Evolutionary conservation across 2,888 invertebrate species (phyloP).

Genomic region (Clistopyga incitator): DNA sequence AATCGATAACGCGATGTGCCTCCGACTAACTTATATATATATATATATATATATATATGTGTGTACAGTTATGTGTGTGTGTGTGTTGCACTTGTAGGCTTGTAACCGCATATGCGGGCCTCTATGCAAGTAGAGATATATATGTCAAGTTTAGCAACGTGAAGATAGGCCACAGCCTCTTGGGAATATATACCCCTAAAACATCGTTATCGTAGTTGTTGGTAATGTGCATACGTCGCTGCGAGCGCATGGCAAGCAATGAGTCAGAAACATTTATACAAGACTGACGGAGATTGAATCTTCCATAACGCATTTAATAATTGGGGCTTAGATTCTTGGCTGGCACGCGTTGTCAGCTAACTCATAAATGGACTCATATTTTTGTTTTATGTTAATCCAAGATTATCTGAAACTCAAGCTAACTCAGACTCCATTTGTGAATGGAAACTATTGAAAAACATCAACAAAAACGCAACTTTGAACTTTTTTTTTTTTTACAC

Average conservation of each 20-base stretch:
- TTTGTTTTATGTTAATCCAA: no score
- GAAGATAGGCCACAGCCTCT: neutral
- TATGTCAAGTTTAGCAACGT: slow-evolving; percentile 3
- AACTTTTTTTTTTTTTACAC: no score
- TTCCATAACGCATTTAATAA: neutral
- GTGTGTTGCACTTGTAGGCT: slow-evolving; percentile 8
- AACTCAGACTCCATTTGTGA: no score
- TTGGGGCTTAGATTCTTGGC: no score
- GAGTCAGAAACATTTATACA: neutral
- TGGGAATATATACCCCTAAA: neutral
- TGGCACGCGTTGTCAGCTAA: no score
- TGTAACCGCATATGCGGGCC: slow-evolving; percentile 7
- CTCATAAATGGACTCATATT: no score
- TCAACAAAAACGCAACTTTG: no score
- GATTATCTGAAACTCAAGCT: no score
- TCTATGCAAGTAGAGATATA: neutral
- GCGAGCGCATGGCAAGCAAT: neutral
- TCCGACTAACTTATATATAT: neutral
- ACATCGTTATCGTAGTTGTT: neutral
- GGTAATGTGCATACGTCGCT: neutral
- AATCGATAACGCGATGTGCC: slow-evolving; percentile 57
- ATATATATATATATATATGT: neutral
- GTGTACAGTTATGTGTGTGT: no score
- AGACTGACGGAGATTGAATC: neutral
- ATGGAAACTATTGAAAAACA: no score